phyloP scores from a whole-genome alignment of 2,113 vertebrate species.

The Hyperopisus bebe region DNA sequence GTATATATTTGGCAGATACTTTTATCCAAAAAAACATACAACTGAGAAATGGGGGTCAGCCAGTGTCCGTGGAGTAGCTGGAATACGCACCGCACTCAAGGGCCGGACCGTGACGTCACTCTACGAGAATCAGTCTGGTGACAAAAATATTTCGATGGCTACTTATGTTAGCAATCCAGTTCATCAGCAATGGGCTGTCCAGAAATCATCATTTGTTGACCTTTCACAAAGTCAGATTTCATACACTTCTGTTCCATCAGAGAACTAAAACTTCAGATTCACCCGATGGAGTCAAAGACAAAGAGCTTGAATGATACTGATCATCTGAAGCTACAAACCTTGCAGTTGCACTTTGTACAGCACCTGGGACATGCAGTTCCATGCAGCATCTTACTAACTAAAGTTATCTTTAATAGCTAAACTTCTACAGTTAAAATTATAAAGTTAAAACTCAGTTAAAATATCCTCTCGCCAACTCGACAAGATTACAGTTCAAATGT shows the following conservation, averaged over 20 bases:
- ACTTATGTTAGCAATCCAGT: neutral
- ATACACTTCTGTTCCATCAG: neutral
- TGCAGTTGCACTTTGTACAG: neutral
- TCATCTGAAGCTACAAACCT: neutral
- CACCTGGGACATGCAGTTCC: neutral
- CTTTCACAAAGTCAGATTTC: neutral
- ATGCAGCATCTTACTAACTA: neutral
- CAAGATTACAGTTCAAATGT: neutral
- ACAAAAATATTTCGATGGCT: neutral
- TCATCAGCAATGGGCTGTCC: neutral
- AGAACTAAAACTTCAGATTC: neutral
- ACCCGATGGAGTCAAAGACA: neutral
- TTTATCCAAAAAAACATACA: neutral
- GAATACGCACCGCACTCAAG: neutral
- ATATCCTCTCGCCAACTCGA: neutral
- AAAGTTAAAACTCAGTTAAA: neutral
- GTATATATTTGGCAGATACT: neutral
- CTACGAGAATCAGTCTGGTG: neutral
- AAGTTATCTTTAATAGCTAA: neutral
- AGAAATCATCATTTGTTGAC: neutral
- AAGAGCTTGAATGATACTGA: neutral
- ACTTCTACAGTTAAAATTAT: neutral
- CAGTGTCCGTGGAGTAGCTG: neutral
- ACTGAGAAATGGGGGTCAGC: neutral
- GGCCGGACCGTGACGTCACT: neutral